phyloP scores from a whole-genome alignment of 2,113 vertebrate species.

The Brachionichthys hirsutus region DNA sequence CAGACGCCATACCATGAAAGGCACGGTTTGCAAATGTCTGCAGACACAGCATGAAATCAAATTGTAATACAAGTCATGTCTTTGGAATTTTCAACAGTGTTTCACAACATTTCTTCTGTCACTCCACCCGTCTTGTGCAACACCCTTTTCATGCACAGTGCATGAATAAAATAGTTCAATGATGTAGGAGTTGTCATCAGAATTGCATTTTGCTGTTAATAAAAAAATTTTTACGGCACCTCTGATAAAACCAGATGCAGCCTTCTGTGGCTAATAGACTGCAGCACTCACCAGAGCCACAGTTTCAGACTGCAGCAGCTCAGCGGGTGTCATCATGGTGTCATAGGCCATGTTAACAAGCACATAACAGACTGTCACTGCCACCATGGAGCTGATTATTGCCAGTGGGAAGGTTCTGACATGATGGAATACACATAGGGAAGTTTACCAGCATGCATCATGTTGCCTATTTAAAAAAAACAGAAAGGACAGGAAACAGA shows the following conservation, averaged over 20 bases:
- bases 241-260: no score
- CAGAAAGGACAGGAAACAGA: neutral
- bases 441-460: neutral
- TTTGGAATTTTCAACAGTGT: no score
- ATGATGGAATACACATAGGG: neutral
- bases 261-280: no score
- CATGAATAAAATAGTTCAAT: no score
- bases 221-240: no score
- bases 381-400: constrained; percentile 88
- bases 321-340: constrained; percentile 85
- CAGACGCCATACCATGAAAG: constrained; percentile 74
- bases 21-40: constrained; percentile 85
- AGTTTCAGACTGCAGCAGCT: constrained; percentile 87
- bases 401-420: constrained; percentile 92
- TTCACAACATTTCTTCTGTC: no score
- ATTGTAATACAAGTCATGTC: neutral
- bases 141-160: no score
- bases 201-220: no score
- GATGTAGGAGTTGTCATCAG: no score
- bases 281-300: constrained; percentile 90
- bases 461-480: neutral
- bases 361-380: constrained; percentile 89
- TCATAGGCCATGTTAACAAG: constrained; percentile 96
- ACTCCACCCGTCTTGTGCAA: no score
- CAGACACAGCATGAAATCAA: neutral